Percentiles rank a stretch among this genome's conserved stretches.
These are phyloP conservation scores for Notolepis coatsorum DNA, from an alignment of 2,797 vertebrate genomes.

Conservation along the genomic window DNA sequence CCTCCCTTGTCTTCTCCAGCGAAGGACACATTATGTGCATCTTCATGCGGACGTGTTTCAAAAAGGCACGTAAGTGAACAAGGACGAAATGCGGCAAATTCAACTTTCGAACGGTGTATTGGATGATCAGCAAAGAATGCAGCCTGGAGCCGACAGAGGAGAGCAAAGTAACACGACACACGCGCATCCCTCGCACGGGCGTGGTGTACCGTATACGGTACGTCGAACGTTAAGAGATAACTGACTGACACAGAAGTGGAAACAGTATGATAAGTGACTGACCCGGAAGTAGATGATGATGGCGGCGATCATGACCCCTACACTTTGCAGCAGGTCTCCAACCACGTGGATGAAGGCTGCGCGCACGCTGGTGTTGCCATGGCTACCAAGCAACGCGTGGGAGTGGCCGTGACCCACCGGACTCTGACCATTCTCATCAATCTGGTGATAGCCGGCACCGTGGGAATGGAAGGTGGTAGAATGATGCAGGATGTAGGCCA, in stretches of 20 bases:
- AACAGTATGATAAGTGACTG: constrained; percentile 47
- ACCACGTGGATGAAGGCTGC: constrained; percentile 96
- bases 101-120: too few relatives aligned
- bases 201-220: too few relatives aligned
- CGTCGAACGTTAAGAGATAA: too few relatives aligned
- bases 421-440: constrained; percentile 79
- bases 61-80: too few relatives aligned
- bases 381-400: constrained; percentile 72
- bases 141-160: too few relatives aligned
- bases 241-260: not conserved
- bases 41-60: too few relatives aligned
- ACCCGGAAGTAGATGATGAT: constrained; percentile 96
- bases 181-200: too few relatives aligned
- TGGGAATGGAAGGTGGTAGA: constrained; percentile 85
- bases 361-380: constrained; percentile 91
- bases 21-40: too few relatives aligned
- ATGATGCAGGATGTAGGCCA: constrained; percentile 96
- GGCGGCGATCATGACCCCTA: constrained; percentile 93
- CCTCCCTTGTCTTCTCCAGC: too few relatives aligned
- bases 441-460: constrained; percentile 86
- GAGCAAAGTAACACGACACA: too few relatives aligned
- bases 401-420: constrained; percentile 71
- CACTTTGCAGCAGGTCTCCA: constrained; percentile 95
- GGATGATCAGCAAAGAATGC: too few relatives aligned
- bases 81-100: too few relatives aligned